These are phyloP conservation scores for Anolis apletophallus DNA, from an alignment of 2,797 vertebrate genomes.

Conservation along the genomic window DNA sequence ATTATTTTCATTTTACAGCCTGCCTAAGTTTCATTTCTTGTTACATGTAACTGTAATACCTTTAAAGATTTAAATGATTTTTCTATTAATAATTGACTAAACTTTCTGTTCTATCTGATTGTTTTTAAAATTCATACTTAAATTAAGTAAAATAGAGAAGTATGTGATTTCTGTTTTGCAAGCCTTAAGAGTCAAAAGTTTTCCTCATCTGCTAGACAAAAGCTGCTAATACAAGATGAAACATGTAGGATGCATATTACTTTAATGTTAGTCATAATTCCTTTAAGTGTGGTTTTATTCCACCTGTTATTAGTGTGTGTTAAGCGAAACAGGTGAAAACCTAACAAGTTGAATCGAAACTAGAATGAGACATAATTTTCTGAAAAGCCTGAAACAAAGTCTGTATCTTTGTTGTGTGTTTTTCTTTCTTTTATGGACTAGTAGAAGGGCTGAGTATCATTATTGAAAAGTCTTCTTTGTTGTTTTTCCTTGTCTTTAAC, in stretches of 20 bases:
- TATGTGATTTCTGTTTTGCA: slow-evolving; percentile 61
- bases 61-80: slow-evolving; percentile 26
- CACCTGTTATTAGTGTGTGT: slow-evolving; percentile 83
- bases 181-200: slow-evolving; percentile 63
- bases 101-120: slow-evolving; percentile 46
- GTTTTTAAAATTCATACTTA: slow-evolving; percentile 46
- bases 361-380: slow-evolving; percentile 69
- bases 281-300: slow-evolving; percentile 80
- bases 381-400: slow-evolving; percentile 67
- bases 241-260: slow-evolving; percentile 76
- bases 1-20: not conserved
- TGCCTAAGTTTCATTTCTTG: not conserved
- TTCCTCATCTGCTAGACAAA: slow-evolving; percentile 75
- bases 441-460: slow-evolving; percentile 13
- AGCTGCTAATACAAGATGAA: slow-evolving; percentile 72
- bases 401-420: slow-evolving; percentile 35
- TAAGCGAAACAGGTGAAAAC: slow-evolving; percentile 83
- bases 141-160: slow-evolving; percentile 56
- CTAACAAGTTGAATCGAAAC: slow-evolving; percentile 81
- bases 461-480: slow-evolving; percentile 2
- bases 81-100: slow-evolving; percentile 55
- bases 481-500: slow-evolving; percentile 5
- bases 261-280: slow-evolving; percentile 73
- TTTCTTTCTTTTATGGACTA: slow-evolving; percentile 24
- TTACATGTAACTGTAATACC: not conserved